Base-by-base conservation (phyloP, 2,888 invertebrate genomes). In the Meghimatium bilineatum region DNA sequence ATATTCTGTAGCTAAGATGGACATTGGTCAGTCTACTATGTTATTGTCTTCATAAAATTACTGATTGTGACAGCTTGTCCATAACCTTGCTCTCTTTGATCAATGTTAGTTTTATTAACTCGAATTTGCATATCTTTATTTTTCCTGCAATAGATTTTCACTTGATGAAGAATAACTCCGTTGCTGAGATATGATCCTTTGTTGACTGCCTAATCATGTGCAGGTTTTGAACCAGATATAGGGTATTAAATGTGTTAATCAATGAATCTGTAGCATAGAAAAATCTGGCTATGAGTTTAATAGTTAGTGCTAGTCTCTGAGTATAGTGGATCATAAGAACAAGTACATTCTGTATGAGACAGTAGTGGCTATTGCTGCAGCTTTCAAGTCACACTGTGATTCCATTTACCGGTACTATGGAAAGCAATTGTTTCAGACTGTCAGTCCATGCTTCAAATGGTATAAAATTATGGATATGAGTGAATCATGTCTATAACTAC, bases 11-110 rank as follows among this genome's bases (percentile, higher is more conserved):
- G 80, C 80, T 52, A 71, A 29, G 20, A n/a, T 8, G 23, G 80
- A 80, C 14, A 80, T 2, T 20, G 80, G 80, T 72, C 80, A 80
- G 38, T 80, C 80, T 60, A 80, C 14, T 44, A 12, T 44, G 1
- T 36, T 32, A n/a, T 23, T 14, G 29, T 56, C 23, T 34, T 72
- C 72, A n/a, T 69, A 34, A 17, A 56, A 34, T 2, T 56, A 56
- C 49, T 74, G 72, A 52, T 20, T 52, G 10, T 44, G 72, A 36
- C 38, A 34, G 2, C 34, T 32, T 76, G 75, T 29, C 38, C 32
- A 26, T 29, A 49, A 12, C 72, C 49, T 72, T 44, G 72, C 3
- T n/a, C n/a, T n/a, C n/a, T n/a, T n/a, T n/a, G n/a, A n/a, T 17
- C 72, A 38, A 10, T 36, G 20, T 38, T 38, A 26, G 23, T 23